Base-by-base conservation (phyloP, 2,797 vertebrate species). In the Garrulus glandarius region DNA sequence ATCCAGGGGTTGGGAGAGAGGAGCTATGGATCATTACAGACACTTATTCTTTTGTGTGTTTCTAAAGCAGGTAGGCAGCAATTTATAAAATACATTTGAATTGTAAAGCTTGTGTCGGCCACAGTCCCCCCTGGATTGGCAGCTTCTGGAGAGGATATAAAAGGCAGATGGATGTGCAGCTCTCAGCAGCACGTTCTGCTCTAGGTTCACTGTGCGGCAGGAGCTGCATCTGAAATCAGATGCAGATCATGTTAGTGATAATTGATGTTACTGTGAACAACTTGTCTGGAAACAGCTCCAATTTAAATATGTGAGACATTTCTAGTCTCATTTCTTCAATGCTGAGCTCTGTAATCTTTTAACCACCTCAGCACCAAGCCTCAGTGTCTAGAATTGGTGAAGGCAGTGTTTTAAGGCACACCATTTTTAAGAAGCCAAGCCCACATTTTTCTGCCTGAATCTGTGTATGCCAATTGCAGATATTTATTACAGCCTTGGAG, bases 181-280 rank as follows among this genome's bases (percentile, higher is more conserved):
- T 96, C 97, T 92, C 92, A 91, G 96, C 96, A 95, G 96, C 93
- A 72, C 41, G 15, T 92, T 96, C 87, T 95, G 93, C 96, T 97
- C 81, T 83, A 76, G 90, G 95, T 96, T 96, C 91, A 84, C 77
- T 87, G 87, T 94, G 77, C 22, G 1, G 87, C 83, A 3, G 95
- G 94, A 95, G 92, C 91, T 95, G 95, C 95, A 96, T 97, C 94
- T 87, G 89, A 96, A 96, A 97, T 96, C 95, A 95, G 94, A 95
- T 95, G 95, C 87, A 96, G 95, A 97, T 95, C 92, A 43, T 94
- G 91, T 97, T 97, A 92, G 92, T 81, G 96, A 94, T 97, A 93
- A 97, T 94, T 96, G 95, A 97, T 96, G 96, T 93, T 95, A 96
- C 94, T 95, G 84, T 91, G 92, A 97, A 92, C 94, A 96, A 93